A percentile compares a stretch with the other conserved stretches of the same genome.
Conservation (phyloP, 2,888 invertebrate species). For the Limenitis camilla region DNA sequence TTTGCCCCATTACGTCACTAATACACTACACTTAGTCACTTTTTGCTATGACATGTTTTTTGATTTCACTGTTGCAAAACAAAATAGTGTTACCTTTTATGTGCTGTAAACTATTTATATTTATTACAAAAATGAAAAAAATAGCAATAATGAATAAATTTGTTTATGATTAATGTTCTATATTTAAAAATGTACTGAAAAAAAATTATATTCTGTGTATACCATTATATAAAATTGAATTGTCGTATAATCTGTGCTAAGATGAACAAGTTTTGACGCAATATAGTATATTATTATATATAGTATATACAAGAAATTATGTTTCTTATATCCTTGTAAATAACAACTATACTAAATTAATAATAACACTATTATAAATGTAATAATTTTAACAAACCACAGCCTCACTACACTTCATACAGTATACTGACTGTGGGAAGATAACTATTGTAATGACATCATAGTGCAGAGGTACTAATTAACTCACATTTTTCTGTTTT, state of each 20-base stretch:
- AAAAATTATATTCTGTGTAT: no score
- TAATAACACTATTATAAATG: no score
- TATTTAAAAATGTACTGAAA: not conserved
- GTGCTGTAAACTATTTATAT: slow-evolving; percentile 3
- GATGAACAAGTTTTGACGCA: no score
- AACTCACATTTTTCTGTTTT: slow-evolving; percentile 23
- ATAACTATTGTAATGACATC: slow-evolving; percentile 50
- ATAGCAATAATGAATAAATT: not conserved
- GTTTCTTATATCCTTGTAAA: no score
- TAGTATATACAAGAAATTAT: no score
- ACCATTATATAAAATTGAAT: no score
- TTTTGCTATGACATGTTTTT: slow-evolving; percentile 52
- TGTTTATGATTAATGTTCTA: not conserved
- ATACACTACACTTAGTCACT: slow-evolving; percentile 40
- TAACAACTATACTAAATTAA: no score
- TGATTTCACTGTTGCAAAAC: slow-evolving; percentile 6
- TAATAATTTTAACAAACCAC: slow-evolving; percentile 5
- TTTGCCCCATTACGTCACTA: slow-evolving; percentile 48
- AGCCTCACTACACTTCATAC: slow-evolving; percentile 4
- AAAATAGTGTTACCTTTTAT: not conserved
- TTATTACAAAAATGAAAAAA: not conserved
- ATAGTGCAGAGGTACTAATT: slow-evolving; percentile 42
- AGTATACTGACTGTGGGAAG: slow-evolving; percentile 30
- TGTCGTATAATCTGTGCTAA: no score
- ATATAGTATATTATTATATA: no score